Evolutionary conservation across 2,797 vertebrate genomes (phyloP), one percentile per base, ranked within the genome.

Genomic region (Cyprinella venusta): DNA sequence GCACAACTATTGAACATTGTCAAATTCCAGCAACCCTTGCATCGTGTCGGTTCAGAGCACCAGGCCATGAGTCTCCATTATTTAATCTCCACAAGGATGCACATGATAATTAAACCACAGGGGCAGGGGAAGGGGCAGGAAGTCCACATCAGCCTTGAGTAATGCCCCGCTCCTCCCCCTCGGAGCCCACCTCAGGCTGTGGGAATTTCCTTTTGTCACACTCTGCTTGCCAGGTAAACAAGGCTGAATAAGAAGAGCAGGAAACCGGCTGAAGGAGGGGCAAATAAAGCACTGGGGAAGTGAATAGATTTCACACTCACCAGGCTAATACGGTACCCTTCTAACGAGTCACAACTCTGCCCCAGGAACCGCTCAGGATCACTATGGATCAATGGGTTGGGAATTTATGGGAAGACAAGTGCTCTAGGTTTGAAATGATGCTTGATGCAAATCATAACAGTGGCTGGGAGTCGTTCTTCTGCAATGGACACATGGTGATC

Each of bases 201-300:
- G 96, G 95, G 96, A 96, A 95, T 95, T 95, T 96, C 94, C 94
- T 96, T 96, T 95, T 94, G 95, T 97, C 95, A 96, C 96, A 96
- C 95, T 94, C 89, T 94, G 93, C 91, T 97, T 96, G 93, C 92
- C 96, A 96, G 95, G 96, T 96, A 97, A 97, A 97, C 96, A 96
- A 95, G 93, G 89, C 91, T 92, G 91, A 91, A 94, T 94, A 92
- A 91, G 85, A 92, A 90, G 85, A 86, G 78, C 76, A 81, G 72
- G 91, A 92, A 91, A 84, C 91, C 91, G 90, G 91, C 91, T 87
- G 84, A 88, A 90, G 92, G 90, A 91, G 90, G 92, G 92, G 92
- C 89, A 93, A 94, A 92, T 93, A 91, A 95, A 94, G 95, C 91
- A 91, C 92, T 91, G 92, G 91, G 92, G 93, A 93, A 93, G 93